Evolutionary conservation across 2,888 invertebrate species (phyloP).

Genomic region (Agrotis segetum): DNA sequence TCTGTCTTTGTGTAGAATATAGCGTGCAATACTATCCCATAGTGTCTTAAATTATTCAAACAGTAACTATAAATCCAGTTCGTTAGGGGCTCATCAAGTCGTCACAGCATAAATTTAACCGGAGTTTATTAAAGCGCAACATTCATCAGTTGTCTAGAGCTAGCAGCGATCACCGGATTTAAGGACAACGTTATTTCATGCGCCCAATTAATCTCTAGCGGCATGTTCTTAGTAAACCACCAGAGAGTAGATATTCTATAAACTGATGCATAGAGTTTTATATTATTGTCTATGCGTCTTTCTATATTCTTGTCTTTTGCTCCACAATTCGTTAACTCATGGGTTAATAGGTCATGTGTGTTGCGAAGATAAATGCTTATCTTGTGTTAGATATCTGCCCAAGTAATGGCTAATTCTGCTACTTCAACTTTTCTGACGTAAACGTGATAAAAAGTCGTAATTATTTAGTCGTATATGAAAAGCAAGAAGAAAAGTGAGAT

Average conservation of each 20-base stretch:
- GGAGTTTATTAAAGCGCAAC: constrained; percentile 9
- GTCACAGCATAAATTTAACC: constrained; percentile 15
- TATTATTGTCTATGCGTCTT: neutral
- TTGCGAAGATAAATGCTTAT: constrained; percentile 42
- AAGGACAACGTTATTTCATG: constrained; percentile 39
- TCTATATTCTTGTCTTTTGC: constrained; percentile 13
- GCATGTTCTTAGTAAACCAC: constrained; percentile 39
- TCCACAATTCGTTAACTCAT: constrained; percentile 31
- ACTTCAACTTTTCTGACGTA: constrained; percentile 7
- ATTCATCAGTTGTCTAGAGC: constrained; percentile 27
- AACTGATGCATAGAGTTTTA: constrained; percentile 3
- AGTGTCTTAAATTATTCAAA: constrained; percentile 25
- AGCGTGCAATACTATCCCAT: neutral
- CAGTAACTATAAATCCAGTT: constrained; percentile 42
- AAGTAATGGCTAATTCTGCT: constrained; percentile 31
- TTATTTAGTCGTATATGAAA: neutral
- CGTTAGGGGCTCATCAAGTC: constrained; percentile 35
- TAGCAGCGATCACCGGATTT: constrained; percentile 45
- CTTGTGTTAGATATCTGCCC: constrained; percentile 43
- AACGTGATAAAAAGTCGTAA: constrained; percentile 13
- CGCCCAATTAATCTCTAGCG: constrained; percentile 47
- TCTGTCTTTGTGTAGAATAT: neutral
- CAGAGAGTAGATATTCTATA: constrained; percentile 25
- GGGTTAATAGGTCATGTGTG: constrained; percentile 50
- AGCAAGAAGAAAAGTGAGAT: too few relatives aligned